Base-by-base conservation (phyloP, 1,140 invertebrate genomes). In the Zaprionus gabonicus region DNA sequence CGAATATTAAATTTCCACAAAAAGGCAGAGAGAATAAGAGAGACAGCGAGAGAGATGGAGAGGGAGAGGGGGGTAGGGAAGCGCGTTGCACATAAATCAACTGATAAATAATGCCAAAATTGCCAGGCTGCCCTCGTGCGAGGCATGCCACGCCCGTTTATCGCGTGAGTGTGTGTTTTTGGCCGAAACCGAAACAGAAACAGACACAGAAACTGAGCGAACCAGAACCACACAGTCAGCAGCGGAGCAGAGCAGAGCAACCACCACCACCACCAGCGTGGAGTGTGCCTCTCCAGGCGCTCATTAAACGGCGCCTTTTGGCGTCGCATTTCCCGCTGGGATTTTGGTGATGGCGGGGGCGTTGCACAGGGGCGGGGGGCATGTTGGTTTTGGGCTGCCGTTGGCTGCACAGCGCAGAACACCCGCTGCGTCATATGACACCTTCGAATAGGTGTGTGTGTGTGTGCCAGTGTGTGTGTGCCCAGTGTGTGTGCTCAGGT, bases 371-470 rank as follows among this genome's bases (percentile, higher is more conserved):
- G 25, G 53, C 71, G 38, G 65, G 65, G 67, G 51, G 58, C 62
- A 59, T 31, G 67, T 79, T 71, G 70, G 80, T 80, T 81, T 73
- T 78, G 75, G 69, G 69, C 71, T 65, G 77, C 72, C 38, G 65
- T 57, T 57, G 41, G 25, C 31, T 34, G 31, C 31, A 34, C 27
- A 44, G 73, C 44, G 75, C 55, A 20, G 69, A 81, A 76, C 84
- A 90, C 84, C 85, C 85, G 85, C 85, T 82, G 85, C 76, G 79
- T 70, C 85, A 82, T 71, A 85, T 88, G 81, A 88, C 85, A 88
- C 85, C 85, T 68, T 56, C 58, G 38, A 41, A 57, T 12, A 57
- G 20, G 7, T 56, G 34, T 34, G 46, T 53, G 31, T 53, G 31
- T 58, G 20, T 58, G 9, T 46, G 25, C 23, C 23, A 23, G 23